Conservation (phyloP, 2,888 invertebrate genomes). For the Eristalinus aeneus region DNA sequence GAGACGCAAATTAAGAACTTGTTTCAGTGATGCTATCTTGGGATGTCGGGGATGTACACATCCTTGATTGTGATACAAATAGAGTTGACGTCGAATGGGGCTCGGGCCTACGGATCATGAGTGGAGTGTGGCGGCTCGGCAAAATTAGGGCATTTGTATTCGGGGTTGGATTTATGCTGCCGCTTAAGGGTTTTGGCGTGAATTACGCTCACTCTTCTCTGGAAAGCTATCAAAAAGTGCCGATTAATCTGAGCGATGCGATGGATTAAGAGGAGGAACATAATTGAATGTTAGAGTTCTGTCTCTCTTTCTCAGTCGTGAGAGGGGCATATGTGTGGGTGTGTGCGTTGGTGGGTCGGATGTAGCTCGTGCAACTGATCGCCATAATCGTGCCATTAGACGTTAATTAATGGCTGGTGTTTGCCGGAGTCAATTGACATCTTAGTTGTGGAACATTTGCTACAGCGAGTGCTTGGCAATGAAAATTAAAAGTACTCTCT, state of each 20-base stretch:
- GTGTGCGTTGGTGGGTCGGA: neutral
- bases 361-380: conserved; percentile 64
- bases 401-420: conserved; percentile 65
- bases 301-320: neutral
- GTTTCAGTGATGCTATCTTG: conserved; percentile 61
- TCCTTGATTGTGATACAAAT: conserved; percentile 68
- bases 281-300: conserved; percentile 64
- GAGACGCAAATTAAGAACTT: conserved; percentile 68
- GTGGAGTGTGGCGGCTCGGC: neutral
- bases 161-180: conserved; percentile 66
- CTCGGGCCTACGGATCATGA: neutral
- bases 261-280: conserved; percentile 65
- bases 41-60: conserved; percentile 50
- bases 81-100: conserved; percentile 46
- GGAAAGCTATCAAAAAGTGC: conserved; percentile 69
- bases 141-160: conserved; percentile 70
- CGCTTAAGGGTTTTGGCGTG: conserved; percentile 70
- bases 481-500: conserved; percentile 36
- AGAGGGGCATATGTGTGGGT: neutral
- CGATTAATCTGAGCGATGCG: conserved; percentile 70
- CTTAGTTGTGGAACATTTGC: conserved; percentile 65
- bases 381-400: conserved; percentile 68
- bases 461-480: conserved; percentile 10
- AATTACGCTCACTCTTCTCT: conserved; percentile 65
- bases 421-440: conserved; percentile 62